These are phyloP conservation scores for Tenthredo mesomela DNA, from an alignment of 2,888 invertebrate species.

Conservation along the genomic window DNA sequence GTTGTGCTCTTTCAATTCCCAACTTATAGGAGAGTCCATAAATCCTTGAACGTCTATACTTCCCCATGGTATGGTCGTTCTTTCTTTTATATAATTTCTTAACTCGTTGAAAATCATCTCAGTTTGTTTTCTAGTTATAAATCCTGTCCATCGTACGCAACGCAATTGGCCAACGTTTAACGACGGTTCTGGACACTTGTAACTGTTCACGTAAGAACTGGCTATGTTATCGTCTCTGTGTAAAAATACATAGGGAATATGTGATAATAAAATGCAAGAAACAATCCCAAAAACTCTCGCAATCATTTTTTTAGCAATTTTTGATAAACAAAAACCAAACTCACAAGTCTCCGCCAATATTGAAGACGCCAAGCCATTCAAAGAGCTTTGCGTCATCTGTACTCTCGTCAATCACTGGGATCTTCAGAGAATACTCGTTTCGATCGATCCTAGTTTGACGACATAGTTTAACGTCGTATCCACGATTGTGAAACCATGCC, in stretches of 20 bases:
- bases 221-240: constrained; percentile 66
- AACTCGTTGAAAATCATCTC: constrained; percentile 72
- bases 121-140: constrained; percentile 77
- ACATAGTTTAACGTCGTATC: constrained; percentile 78
- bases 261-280: background rate
- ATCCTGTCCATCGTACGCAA: constrained; percentile 79
- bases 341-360: constrained; percentile 77
- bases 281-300: background rate
- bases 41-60: constrained; percentile 81
- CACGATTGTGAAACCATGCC: constrained; percentile 79
- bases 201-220: constrained; percentile 75
- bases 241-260: constrained; percentile 39
- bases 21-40: constrained; percentile 79
- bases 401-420: constrained; percentile 75
- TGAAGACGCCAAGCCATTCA: constrained; percentile 81
- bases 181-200: constrained; percentile 74
- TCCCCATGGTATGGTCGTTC: constrained; percentile 76
- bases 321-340: constrained; percentile 53
- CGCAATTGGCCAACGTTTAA: constrained; percentile 73
- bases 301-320: background rate
- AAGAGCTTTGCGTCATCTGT: constrained; percentile 74
- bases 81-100: constrained; percentile 66
- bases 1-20: constrained; percentile 78
- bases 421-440: constrained; percentile 73
- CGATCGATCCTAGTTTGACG: constrained; percentile 74